Evolutionary conservation across 1,140 invertebrate species (phyloP), one percentile per base, ranked within the genome.

Genomic region (Mycetomoellerius zeteki): DNA sequence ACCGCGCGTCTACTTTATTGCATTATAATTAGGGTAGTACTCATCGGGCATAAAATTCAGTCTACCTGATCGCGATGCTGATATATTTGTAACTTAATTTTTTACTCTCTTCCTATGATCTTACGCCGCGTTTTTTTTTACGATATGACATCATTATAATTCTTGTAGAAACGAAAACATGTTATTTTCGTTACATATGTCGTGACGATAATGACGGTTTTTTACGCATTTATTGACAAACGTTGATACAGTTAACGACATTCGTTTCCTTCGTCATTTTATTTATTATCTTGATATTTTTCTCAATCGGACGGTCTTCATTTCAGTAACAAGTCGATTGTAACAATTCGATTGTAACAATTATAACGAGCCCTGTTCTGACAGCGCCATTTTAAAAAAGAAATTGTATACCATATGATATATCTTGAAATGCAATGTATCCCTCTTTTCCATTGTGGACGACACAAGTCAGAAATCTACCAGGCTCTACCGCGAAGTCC

Each of bases 21-120:
- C 89, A 89, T 91, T 87, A 88, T 89, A 90, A 91, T 91, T 91
- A 91, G 65, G 43, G 72, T 52, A 71, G 62, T 78, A 91, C 86
- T 85, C 89, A 43, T 64, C 78, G 47, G 82, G 87, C 89, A 91
- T 91, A 88, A 91, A 88, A 86, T 90, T 88, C 65, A 71, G 82
- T 50, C 72, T 72, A 87, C 87, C 43, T 64, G 85, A 89, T 86
- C 80, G 14, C 27, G 54, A 7, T 27, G 64, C 89, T 87, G 87
- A 90, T 85, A 90, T 85, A 90, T 75, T 77, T 69, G 82, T 76
- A 76, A 69, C 50, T 33, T 80, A 90, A 73, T 84, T 52, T 76
- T 52, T 52, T 43, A 52, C 50, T 43, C 58, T 62, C 69, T 12
- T 24, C 30, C 50, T 27, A n/a, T 7, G 14, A 27, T 33, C n/a